These are phyloP conservation scores for Nerophis ophidion DNA, from an alignment of 2,113 vertebrate species.

Conservation along the genomic window DNA sequence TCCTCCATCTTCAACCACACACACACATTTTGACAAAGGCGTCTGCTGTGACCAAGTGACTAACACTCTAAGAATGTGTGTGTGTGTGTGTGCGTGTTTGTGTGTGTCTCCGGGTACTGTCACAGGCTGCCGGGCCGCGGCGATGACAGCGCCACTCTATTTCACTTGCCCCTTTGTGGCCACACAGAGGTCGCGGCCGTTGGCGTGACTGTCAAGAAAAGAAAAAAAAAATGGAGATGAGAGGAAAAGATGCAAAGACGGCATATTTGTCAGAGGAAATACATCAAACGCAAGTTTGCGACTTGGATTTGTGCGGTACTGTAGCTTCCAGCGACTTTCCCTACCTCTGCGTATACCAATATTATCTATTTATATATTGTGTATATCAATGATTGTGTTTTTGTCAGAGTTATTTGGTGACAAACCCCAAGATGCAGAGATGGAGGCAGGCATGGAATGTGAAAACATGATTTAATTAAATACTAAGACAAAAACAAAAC, in stretches of 20 bases:
- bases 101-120: conserved; percentile 44
- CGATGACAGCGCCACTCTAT: conserved; percentile 40
- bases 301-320: neutral
- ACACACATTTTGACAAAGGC: conserved; percentile 50
- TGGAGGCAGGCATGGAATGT: too few relatives aligned
- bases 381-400: too few relatives aligned
- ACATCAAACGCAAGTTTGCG: neutral
- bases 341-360: too few relatives aligned
- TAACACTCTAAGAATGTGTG: conserved; percentile 55
- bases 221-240: neutral
- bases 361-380: too few relatives aligned
- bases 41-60: conserved; percentile 55
- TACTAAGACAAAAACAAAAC: too few relatives aligned
- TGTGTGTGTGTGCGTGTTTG: conserved; percentile 41
- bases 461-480: too few relatives aligned
- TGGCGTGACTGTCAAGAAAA: conserved; percentile 16
- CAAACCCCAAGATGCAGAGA: too few relatives aligned
- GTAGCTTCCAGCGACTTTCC: too few relatives aligned
- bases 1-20: neutral
- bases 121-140: conserved; percentile 50
- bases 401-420: too few relatives aligned
- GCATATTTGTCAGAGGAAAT: too few relatives aligned
- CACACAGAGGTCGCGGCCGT: conserved; percentile 32
- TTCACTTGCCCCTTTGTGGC: conserved; percentile 31
- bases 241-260: conserved; percentile 7